Evolutionary conservation across 2,113 vertebrate genomes (phyloP).

Genomic region (Camelus bactrianus): DNA sequence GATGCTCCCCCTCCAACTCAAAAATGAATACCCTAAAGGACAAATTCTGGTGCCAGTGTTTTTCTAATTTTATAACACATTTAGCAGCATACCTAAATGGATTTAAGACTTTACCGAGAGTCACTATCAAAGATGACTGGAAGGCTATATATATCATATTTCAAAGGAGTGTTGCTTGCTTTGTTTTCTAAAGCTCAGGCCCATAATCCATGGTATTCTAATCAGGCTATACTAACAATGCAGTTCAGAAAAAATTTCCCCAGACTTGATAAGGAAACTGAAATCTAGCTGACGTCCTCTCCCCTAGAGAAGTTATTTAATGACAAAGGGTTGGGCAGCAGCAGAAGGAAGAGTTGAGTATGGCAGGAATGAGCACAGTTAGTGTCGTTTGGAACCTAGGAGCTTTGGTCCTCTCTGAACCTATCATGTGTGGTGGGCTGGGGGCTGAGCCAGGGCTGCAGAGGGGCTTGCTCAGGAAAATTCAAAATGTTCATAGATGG

Average conservation of each 20-base stretch:
- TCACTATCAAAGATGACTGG: neutral
- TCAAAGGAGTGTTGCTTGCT: neutral
- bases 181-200: neutral
- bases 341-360: neutral
- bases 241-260: neutral
- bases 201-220: neutral
- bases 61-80: neutral
- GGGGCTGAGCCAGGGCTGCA: neutral
- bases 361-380: neutral
- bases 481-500: neutral
- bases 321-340: neutral
- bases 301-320: neutral
- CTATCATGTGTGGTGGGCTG: neutral
- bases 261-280: neutral
- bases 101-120: neutral
- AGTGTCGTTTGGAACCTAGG: neutral
- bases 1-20: neutral
- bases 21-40: neutral
- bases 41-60: neutral
- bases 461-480: neutral
- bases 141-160: neutral
- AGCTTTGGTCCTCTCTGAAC: neutral
- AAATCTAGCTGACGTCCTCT: neutral
- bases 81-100: constrained; percentile 24
- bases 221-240: neutral